phyloP scores from a whole-genome alignment of 1,140 invertebrate species.

The Drosophila equinoxialis region DNA sequence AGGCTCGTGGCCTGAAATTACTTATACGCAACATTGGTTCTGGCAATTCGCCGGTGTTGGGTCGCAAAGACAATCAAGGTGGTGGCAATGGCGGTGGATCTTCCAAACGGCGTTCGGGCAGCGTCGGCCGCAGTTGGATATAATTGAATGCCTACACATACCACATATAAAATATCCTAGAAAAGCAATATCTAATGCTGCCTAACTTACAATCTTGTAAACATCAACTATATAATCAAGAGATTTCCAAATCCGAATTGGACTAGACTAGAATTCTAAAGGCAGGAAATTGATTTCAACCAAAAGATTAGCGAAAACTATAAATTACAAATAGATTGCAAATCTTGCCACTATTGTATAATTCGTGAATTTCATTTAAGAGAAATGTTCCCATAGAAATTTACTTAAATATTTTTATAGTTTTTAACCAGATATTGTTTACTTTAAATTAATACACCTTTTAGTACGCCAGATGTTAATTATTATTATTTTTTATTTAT shows the following conservation, averaged over 20 bases:
- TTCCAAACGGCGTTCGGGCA: conserved; percentile 73
- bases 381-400: background rate
- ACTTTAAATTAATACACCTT: background rate
- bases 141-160: conserved; percentile 23
- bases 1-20: conserved; percentile 89
- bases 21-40: conserved; percentile 91
- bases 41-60: conserved; percentile 90
- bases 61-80: conserved; percentile 85
- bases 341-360: background rate
- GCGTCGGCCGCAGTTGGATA: conserved; percentile 80
- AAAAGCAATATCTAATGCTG: background rate
- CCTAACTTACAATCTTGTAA: background rate
- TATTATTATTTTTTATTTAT: background rate
- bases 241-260: no score
- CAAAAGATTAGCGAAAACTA: no score
- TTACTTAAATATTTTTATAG: background rate
- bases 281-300: background rate
- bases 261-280: background rate
- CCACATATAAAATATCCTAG: background rate
- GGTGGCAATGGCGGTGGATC: conserved; percentile 47
- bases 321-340: background rate
- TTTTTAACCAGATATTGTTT: background rate
- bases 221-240: no score
- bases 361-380: background rate
- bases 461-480: background rate